phyloP scores from a whole-genome alignment of 1,140 invertebrate genomes.

The Ephestia elutella region DNA sequence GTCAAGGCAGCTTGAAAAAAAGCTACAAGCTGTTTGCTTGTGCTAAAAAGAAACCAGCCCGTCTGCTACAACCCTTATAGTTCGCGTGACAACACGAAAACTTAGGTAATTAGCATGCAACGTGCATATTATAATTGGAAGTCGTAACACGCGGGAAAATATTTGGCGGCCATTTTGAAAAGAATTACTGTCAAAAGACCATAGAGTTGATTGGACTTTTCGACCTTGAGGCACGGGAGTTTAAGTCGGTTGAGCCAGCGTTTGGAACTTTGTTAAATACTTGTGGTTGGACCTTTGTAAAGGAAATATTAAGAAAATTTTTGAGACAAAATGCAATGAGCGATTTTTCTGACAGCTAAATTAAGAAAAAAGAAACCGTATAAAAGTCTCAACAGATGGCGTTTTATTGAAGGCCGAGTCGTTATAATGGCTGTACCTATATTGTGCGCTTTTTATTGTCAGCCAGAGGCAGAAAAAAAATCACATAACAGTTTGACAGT shows the following conservation, averaged over 20 bases:
- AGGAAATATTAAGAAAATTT: too few species aligned
- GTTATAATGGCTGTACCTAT: too few species aligned
- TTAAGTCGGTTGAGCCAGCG: not conserved
- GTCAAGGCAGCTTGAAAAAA: too few species aligned
- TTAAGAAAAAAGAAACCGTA: too few species aligned
- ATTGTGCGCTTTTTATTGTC: too few species aligned
- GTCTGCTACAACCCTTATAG: not conserved
- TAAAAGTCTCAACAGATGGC: too few species aligned
- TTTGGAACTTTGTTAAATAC: not conserved
- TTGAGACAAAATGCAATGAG: too few species aligned
- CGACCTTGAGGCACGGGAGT: not conserved
- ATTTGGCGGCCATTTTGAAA: constrained; percentile 8
- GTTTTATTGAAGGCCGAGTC: too few species aligned
- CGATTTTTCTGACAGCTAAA: too few species aligned
- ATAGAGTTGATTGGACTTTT: constrained; percentile 6
- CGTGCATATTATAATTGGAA: constrained; percentile 11
- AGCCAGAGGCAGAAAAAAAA: too few species aligned
- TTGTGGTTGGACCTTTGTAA: not conserved
- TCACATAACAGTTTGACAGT: too few species aligned
- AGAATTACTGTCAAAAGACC: constrained; percentile 8
- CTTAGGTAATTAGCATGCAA: constrained; percentile 22
- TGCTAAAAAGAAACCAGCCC: not conserved
- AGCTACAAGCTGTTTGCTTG: too few species aligned
- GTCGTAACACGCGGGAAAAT: constrained; percentile 1
- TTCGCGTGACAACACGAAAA: constrained; percentile 22